Percentiles rank a stretch among this genome's conserved stretches.
phyloP scores from a whole-genome alignment of 2,797 vertebrate species.

The Fratercula arctica region DNA sequence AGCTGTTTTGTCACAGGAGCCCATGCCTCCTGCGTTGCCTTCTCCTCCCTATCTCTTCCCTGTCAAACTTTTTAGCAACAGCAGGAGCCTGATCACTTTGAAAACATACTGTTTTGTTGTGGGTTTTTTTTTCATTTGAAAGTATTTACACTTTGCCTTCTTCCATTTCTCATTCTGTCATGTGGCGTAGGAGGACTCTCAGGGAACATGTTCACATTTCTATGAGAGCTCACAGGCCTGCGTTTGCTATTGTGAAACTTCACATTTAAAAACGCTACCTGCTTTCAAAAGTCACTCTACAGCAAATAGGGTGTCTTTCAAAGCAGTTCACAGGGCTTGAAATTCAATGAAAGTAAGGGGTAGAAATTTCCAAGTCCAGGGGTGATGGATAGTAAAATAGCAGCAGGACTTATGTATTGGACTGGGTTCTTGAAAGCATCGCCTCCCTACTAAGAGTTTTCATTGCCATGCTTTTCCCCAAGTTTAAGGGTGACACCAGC shows the following conservation, averaged over 20 bases:
- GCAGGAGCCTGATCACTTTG: background rate
- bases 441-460: background rate
- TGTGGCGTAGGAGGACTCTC: background rate
- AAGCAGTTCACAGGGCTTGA: background rate
- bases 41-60: background rate
- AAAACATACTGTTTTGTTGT: background rate
- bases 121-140: background rate
- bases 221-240: background rate
- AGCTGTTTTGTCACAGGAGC: background rate
- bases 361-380: background rate
- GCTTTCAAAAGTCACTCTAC: background rate
- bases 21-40: rapidly evolving
- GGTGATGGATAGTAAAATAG: background rate
- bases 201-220: background rate
- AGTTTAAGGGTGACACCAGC: constrained; percentile 36
- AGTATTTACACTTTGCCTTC: constrained; percentile 40
- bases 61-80: background rate
- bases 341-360: background rate
- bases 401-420: background rate
- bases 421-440: background rate
- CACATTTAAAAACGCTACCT: constrained; percentile 8
- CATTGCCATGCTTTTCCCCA: background rate
- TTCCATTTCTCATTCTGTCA: constrained; percentile 29
- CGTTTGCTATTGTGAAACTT: constrained; percentile 22
- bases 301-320: background rate